phyloP scores from a whole-genome alignment of 1,140 invertebrate genomes.

The Lepidostoma basale region DNA sequence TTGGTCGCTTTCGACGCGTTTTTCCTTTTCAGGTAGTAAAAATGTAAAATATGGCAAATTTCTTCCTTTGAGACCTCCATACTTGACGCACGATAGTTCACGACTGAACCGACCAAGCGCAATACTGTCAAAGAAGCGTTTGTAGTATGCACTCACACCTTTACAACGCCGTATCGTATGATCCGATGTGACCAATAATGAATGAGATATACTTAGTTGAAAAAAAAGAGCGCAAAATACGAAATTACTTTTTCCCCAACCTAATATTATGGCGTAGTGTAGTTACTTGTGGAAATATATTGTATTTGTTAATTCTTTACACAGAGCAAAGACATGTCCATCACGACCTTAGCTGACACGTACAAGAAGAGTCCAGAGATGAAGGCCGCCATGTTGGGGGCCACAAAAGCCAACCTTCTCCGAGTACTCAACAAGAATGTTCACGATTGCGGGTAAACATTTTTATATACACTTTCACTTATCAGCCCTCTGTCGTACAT shows the following conservation, averaged over 20 bases:
- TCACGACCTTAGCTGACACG: conserved; percentile 67
- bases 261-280: too few species aligned
- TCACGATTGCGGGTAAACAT: conserved; percentile 64
- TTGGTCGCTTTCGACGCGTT: background rate
- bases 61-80: background rate
- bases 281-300: too few species aligned
- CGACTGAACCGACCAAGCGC: conserved; percentile 9
- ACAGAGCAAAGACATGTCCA: conserved; percentile 65
- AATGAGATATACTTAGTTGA: conserved; percentile 8
- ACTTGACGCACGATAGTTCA: conserved; percentile 1
- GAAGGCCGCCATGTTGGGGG: conserved; percentile 71
- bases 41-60: conserved; percentile 6
- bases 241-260: too few species aligned
- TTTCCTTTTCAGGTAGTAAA: background rate
- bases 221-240: too few species aligned
- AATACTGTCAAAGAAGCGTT: conserved; percentile 1
- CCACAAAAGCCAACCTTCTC: conserved; percentile 72
- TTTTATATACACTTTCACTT: too few species aligned
- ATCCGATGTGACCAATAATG: background rate
- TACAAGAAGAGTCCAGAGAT: conserved; percentile 68
- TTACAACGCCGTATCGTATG: background rate
- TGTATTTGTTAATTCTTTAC: too few species aligned
- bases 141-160: conserved; percentile 4
- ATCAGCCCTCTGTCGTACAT: too few species aligned
- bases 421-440: conserved; percentile 75